Conservation (phyloP, 2,113 vertebrate genomes). For the Clarias magur region DNA sequence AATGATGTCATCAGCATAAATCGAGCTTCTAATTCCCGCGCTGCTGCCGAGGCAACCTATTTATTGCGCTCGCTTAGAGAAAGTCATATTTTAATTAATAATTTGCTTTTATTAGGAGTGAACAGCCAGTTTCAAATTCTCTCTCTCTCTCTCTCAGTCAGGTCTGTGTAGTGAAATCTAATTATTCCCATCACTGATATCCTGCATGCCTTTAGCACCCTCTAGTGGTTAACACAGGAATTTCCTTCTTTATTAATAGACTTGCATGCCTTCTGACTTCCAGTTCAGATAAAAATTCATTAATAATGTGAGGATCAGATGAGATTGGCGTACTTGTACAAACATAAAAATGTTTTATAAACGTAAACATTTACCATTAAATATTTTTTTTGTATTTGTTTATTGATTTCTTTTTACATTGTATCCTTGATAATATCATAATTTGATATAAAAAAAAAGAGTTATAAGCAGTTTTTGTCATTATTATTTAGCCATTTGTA, state of each 20-base stretch:
- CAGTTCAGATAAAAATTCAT: no score
- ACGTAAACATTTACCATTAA: no score
- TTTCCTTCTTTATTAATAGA: not conserved
- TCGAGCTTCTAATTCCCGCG: not conserved
- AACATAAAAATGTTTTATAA: no score
- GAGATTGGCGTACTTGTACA: no score
- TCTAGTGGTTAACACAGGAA: constrained; percentile 8
- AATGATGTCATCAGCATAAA: constrained; percentile 22
- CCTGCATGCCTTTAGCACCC: not conserved
- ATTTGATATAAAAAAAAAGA: no score
- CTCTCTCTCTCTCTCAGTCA: not conserved
- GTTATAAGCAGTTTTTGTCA: not conserved
- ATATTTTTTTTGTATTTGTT: no score
- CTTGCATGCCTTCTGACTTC: not conserved
- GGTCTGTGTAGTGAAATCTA: no score
- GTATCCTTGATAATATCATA: no score
- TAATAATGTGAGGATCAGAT: no score
- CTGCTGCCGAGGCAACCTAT: not conserved
- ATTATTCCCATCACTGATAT: not conserved
- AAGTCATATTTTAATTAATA: constrained; percentile 18
- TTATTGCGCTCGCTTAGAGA: not conserved
- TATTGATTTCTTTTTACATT: no score
- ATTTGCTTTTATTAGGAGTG: not conserved
- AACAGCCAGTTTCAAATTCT: not conserved
- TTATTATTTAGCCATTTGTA: not conserved